Conservation (phyloP, 2,888 invertebrate genomes). For the Pediacus dermestoides region DNA sequence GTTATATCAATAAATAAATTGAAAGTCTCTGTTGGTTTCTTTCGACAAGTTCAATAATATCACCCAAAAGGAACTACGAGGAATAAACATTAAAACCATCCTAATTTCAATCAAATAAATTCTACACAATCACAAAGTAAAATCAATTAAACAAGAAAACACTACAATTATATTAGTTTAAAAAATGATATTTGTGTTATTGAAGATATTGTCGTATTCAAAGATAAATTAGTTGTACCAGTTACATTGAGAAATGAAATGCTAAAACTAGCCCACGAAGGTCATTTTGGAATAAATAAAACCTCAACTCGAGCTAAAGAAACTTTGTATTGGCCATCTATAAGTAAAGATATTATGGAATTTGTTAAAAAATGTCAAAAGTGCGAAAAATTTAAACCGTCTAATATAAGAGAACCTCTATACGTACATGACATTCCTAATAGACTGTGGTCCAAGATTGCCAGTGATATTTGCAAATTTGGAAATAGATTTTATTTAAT, state of each 20-base stretch:
- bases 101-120: too few species aligned
- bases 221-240: conserved; percentile 8
- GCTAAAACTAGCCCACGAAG: conserved; percentile 3
- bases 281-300: conserved; percentile 9
- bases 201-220: too few species aligned
- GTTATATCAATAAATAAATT: too few species aligned
- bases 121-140: too few species aligned
- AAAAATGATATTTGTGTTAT: too few species aligned
- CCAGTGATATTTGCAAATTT: conserved; percentile 4
- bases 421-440: conserved; percentile 3
- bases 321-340: conserved; percentile 6
- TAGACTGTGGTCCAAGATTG: conserved; percentile 2
- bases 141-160: too few species aligned
- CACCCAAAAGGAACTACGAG: too few species aligned
- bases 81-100: too few species aligned
- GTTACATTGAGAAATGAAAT: neutral
- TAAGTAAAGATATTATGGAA: conserved; percentile 9
- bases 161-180: too few species aligned
- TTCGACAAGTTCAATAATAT: too few species aligned
- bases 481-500: conserved; percentile 10
- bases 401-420: conserved; percentile 8
- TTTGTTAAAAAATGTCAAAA: conserved; percentile 13
- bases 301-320: too few species aligned
- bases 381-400: conserved; percentile 18
- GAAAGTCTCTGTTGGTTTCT: too few species aligned